A percentile compares a stretch with the other conserved stretches of the same genome.
phyloP scores from a whole-genome alignment of 1,140 invertebrate species.

The Drosophila athabasca region DNA sequence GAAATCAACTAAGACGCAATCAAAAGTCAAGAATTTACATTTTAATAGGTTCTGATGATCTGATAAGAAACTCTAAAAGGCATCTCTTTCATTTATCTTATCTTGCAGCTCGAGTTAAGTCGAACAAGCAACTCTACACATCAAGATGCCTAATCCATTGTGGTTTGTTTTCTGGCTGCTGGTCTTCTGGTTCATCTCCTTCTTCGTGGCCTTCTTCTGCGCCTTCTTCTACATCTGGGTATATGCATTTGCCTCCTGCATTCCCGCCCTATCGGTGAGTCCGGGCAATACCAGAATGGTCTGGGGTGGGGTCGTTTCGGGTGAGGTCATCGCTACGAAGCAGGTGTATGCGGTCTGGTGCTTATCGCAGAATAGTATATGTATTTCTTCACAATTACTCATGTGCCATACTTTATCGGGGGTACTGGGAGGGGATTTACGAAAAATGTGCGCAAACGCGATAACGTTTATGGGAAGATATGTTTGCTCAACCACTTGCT shows the following conservation, averaged over 20 bases:
- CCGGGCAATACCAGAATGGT: neutral
- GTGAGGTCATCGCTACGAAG: neutral
- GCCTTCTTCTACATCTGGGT: conserved; percentile 90
- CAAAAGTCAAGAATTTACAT: neutral
- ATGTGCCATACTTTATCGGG: too few species aligned
- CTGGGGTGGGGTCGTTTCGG: neutral
- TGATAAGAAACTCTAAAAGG: conserved; percentile 27
- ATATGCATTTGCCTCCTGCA: conserved; percentile 89
- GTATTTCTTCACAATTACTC: too few species aligned
- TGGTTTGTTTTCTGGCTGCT: conserved; percentile 91
- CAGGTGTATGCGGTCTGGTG: too few species aligned
- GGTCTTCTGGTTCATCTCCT: conserved; percentile 89
- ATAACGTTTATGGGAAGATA: conserved; percentile 17
- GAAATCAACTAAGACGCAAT: neutral
- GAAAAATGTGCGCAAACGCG: too few species aligned
- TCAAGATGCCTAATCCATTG: conserved; percentile 84
- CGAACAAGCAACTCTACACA: conserved; percentile 34
- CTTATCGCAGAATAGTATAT: too few species aligned
- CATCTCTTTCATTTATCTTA: conserved; percentile 56
- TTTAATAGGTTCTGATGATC: conserved; percentile 12
- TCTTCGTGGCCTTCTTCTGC: conserved; percentile 89
- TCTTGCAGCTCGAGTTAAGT: conserved; percentile 38
- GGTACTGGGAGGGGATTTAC: too few species aligned
- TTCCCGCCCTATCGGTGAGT: conserved; percentile 86
- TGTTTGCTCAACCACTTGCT: conserved; percentile 24